Evolutionary conservation across 2,888 invertebrate genomes (phyloP), one percentile per base, ranked within the genome.

Genomic region (Chrysolina americana): DNA sequence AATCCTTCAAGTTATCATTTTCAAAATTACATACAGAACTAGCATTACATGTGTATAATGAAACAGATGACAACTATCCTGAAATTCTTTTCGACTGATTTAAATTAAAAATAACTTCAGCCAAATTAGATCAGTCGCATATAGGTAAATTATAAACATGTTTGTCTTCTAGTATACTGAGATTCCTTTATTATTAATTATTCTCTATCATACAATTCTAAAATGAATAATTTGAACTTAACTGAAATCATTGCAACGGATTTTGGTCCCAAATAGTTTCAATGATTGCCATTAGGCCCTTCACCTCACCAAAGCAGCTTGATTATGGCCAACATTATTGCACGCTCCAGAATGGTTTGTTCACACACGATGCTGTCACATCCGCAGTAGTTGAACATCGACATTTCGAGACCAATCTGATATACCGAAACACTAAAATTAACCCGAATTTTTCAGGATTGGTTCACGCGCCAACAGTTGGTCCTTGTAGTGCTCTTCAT

Each of bases 391-490:
- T 62, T 17, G 1, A 17, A 28, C 44, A 50, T 50, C 59, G n/a
- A 36, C 2, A 56, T 21, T 28, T n/a, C 28, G 15, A 47, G 36
- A 59, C 36, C 5, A 21, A 19, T 53, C 19, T 53, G 8, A 36
- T 53, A 11, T 21, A 47, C 48, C 56, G 65, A 48, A 53, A 56
- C 44, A 70, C 36, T 56, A 56, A 28, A 65, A 44, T 28, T 47
- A 17, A 59, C 19, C 48, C 19, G 44, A 81, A 76, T 81, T 81
- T 91, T 91, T 9, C 92, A 97, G 96, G 97, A 97, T 92, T 97
- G 97, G 97, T 96, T 97, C 90, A 96, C 96, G 87, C 93, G 97
- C 89, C 97, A 97, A 91, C 96, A 97, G 91, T 92, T 97, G 89
- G 95, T 97, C 89, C 94, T 97, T 91, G 91, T 97, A 88, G 96